A percentile compares a stretch with the other conserved stretches of the same genome.
These are phyloP conservation scores for Gryon sp. DNA, from an alignment of 1,140 invertebrate species.

Conservation along the genomic window DNA sequence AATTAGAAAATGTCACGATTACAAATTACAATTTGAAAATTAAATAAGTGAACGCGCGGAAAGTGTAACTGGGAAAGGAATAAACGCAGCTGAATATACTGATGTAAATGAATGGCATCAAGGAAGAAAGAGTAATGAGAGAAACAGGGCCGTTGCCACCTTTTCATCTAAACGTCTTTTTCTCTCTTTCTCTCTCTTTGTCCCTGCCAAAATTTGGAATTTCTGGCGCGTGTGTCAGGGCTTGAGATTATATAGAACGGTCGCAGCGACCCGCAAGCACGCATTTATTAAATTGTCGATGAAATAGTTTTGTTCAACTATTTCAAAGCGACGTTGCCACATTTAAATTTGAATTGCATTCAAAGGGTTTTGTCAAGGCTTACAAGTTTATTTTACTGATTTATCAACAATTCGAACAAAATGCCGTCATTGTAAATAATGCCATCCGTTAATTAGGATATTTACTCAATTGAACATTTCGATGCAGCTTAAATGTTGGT, in stretches of 20 bases:
- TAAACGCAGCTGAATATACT: constrained; percentile 22
- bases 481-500: no score
- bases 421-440: no score
- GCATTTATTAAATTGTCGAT: constrained; percentile 72
- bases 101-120: constrained; percentile 36
- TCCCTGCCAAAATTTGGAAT: constrained; percentile 52
- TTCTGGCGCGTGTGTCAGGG: constrained; percentile 35
- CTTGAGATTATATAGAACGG: constrained; percentile 55
- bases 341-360: constrained; percentile 70
- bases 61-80: background rate
- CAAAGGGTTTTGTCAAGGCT: constrained; percentile 64
- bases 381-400: constrained; percentile 43
- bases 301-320: constrained; percentile 36
- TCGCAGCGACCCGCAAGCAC: constrained; percentile 50
- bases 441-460: no score
- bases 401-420: no score
- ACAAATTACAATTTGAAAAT: constrained; percentile 40
- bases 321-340: constrained; percentile 61
- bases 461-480: no score
- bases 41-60: constrained; percentile 20
- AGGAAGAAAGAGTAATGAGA: constrained; percentile 38
- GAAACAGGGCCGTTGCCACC: constrained; percentile 41
- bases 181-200: no score
- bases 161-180: no score
- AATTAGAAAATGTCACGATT: constrained; percentile 46